phyloP scores from a whole-genome alignment of 2,797 vertebrate genomes.

The Varecia variegata region DNA sequence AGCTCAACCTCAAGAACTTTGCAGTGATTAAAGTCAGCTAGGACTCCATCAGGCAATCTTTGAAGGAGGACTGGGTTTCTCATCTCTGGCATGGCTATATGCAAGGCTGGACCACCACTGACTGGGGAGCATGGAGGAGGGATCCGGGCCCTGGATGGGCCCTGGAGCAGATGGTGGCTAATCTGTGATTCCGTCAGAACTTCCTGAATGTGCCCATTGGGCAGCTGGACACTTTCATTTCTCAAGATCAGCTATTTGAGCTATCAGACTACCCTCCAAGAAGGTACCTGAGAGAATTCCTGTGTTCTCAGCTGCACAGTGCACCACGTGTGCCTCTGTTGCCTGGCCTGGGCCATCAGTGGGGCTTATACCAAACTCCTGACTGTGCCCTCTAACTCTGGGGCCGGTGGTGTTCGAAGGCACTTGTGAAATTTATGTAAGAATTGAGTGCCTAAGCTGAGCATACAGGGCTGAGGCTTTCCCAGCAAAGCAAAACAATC shows the following conservation, averaged over 20 bases:
- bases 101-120: accelerated
- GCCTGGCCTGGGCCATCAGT: not conserved
- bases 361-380: too few relatives aligned
- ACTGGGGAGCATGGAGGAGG: not conserved
- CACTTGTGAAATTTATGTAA: not conserved
- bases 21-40: accelerated
- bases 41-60: not conserved
- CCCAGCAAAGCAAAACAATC: not conserved
- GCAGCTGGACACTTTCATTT: not conserved
- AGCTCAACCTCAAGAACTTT: not conserved
- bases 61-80: not conserved
- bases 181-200: not conserved
- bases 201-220: not conserved
- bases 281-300: not conserved
- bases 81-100: not conserved
- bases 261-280: not conserved
- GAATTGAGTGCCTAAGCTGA: not conserved
- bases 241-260: not conserved
- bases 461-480: not conserved
- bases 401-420: not conserved
- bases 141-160: not conserved
- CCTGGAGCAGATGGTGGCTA: accelerated
- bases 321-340: not conserved
- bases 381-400: not conserved
- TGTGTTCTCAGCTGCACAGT: not conserved